Evolutionary conservation across 2,797 vertebrate genomes (phyloP), one percentile per base, ranked within the genome.

Genomic region (Xenentodon cancila): DNA sequence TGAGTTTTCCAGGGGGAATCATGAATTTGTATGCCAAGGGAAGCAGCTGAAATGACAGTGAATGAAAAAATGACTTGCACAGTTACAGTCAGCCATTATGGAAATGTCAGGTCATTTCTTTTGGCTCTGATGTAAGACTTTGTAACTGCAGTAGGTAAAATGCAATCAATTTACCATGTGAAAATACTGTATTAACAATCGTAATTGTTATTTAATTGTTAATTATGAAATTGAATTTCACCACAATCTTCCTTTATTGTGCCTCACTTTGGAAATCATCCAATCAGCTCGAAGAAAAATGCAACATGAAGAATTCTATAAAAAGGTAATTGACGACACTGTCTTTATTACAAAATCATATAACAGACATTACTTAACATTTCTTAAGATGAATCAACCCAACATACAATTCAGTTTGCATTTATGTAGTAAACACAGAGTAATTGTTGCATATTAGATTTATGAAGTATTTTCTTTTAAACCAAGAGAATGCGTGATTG

Each of bases 1-100:
- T 90, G 86, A 91, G 84, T 87, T 89, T 91, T 91, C 82, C 32
- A 44, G 75, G 66, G 73, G 79, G 89, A 89, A 86, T 84, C 84
- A 77, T 88, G 82, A 87, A 92, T 87, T 91, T 91, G 86, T 82
- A 82, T 77, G 83, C 79, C 66, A 75, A 84, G 75, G 55, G 70
- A 83, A 25, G 77, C 78, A 63, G 81, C 53, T 45, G 2, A 51
- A 87, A 87, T 87, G 86, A 88, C 89, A 88, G 80, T 87, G 85
- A 88, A 90, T 79, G 78, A 80, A 77, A 75, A 84, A 84, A 15
- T 6, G 50, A 81, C 76, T 80, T 1, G 11, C 22, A 21, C 64
- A 55, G 80, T 83, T 81, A 78, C 73, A 84, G 80, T 85, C 66
- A 40, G 79, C 75, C 75, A 75, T 86, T 82, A 81, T 82, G 73